phyloP scores from a whole-genome alignment of 2,888 invertebrate species.

The Drosophila limbata region DNA sequence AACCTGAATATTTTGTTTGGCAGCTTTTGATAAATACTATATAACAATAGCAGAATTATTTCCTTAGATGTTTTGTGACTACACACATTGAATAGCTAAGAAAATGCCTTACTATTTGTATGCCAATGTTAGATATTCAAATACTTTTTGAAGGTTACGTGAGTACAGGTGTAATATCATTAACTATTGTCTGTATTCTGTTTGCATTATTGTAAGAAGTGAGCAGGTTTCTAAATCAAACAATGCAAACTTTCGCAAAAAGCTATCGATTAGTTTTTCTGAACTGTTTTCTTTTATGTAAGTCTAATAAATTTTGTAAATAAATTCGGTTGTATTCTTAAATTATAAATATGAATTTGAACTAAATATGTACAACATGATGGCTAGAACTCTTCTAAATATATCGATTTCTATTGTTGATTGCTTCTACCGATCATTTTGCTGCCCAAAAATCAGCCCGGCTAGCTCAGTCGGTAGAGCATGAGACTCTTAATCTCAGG shows the following conservation, averaged over 20 bases:
- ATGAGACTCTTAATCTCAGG: constrained; percentile 81
- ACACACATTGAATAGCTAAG: too few species aligned
- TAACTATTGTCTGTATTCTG: too few species aligned
- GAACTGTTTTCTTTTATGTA: neutral
- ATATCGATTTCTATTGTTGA: neutral
- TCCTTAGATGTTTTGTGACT: too few species aligned
- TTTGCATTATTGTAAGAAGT: too few species aligned
- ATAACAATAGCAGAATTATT: too few species aligned
- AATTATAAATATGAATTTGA: neutral
- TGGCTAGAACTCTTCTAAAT: neutral
- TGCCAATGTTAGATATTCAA: too few species aligned
- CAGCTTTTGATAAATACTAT: too few species aligned
- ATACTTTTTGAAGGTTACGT: too few species aligned
- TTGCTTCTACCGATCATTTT: constrained; percentile 15
- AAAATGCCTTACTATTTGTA: too few species aligned
- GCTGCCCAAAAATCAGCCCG: constrained; percentile 30
- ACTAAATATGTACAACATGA: too few species aligned
- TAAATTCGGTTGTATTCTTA: neutral
- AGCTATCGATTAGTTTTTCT: neutral
- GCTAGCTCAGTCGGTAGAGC: constrained; percentile 81
- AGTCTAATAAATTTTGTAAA: neutral
- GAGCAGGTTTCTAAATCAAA: neutral
- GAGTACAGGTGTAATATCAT: too few species aligned
- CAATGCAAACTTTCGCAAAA: neutral
- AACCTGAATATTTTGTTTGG: too few species aligned